Base-by-base conservation (phyloP, 2,113 vertebrate genomes). In the Ceyx cyanopectus region DNA sequence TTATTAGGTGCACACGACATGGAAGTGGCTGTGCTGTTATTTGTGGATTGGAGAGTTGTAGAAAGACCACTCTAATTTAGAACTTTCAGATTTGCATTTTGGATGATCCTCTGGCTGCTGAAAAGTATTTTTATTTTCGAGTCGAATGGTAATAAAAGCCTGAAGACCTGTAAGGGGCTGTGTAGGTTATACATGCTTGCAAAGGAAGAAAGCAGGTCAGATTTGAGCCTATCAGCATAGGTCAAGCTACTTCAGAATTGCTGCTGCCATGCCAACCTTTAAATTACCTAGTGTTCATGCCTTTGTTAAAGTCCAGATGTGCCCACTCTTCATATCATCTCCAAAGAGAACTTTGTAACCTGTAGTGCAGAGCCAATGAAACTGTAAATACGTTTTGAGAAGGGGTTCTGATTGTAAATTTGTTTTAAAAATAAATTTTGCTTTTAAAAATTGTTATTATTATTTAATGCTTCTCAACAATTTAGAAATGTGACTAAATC, bases 401-500 rank as follows among this genome's bases (percentile, higher is more conserved):
- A 53, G 9, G 86, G 76, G 10, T 90, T 82, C 66, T 82, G 54
- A 53, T 86, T 89, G 65, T 93, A 18, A 54, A 37, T 67, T 69
- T 85, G 73, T 54, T 85, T 90, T 18, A 27, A 82, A 53, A 69
- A 54, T 77, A 24, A 92, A 26, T 87, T 95, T 60, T 60, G 12
- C 23, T 62, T 61, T 61, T 16, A 37, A 37, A 37, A 37, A 37
- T 50, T 50, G 10, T 46, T 19, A 34, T 53, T 27, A 54, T 61
- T 30, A 45, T 84, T 86, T 69, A 87, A 81, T 56, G 93, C 92
- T 90, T 93, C 76, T 93, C 40, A 94, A 27, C 26, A 4, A 45
- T 93, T 63, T 80, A 81, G 93, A 91, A 96, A 74, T 79, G 54
- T 90, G 81, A 88, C 95, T 97, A 87, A 97, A 97, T 93, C 81